Evolutionary conservation across 2,113 vertebrate genomes (phyloP), one percentile per base, ranked within the genome.

Genomic region (Acanthochromis polyacanthus): DNA sequence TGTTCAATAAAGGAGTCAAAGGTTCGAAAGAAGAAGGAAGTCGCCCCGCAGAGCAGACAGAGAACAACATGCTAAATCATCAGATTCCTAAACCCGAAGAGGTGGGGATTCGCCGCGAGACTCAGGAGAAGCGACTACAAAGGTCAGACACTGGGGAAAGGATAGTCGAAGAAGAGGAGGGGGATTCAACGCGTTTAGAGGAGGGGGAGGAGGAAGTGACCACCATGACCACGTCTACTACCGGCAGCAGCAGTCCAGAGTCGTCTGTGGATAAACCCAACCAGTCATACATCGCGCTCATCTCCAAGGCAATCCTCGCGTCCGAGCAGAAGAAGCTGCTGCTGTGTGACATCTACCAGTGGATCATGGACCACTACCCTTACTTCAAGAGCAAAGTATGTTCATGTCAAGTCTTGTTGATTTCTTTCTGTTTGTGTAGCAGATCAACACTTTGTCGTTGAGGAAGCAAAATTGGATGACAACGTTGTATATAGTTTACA

Each of bases 271-370:
- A 95, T 67, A 96, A 96, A 63, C 96, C 96, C 0, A 82, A 92
- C 1, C 95, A 96, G 80, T 96, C 95, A 17, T 96, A 96, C 90
- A 95, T 96, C 1, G 95, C 96, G 2, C 94, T 96, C 55, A 96
- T 97, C 86, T 96, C 95, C 71, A 95, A 93, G 64, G 95, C 96
- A 20, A 96, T 96, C 86, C 91, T 96, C 84, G 93, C 94, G 0
- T 96, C 95, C 0, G 89, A 93, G 0, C 93, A 95, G 68, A 96
- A 96, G 91, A 96, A 96, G 82, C 94, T 96, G 58, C 84, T 96
- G 82, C 91, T 96, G 4, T 96, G 95, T 8, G 96, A 97, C 68
- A 97, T 97, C 91, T 96, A 96, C 87, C 95, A 95, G 83, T 96
- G 96, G 95, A 96, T 96, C 91, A 96, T 95, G 95, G 95, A 96